These are phyloP conservation scores for Chondrilla cf. caribensis DNA, from an alignment of 37 sponge, comb jelly and placozoan species.

Conservation along the genomic window DNA sequence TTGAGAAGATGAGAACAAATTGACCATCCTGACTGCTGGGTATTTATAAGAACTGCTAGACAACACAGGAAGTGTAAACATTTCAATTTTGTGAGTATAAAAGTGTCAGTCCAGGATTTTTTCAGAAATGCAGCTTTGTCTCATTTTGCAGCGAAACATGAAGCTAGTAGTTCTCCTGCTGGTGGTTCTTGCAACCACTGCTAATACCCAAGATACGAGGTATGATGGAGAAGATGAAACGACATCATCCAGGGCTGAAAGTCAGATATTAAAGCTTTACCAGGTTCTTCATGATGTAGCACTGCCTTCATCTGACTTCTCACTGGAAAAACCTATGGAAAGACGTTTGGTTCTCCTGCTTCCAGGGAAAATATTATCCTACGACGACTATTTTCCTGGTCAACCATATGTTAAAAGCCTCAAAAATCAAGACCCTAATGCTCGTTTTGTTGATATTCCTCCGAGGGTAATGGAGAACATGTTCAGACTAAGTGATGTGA, in stretches of 20 bases:
- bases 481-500: slow-evolving; percentile 49
- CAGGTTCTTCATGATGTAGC: slow-evolving; percentile 14
- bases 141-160: neutral
- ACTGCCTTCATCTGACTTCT: slow-evolving; percentile 7
- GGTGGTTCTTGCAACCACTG: neutral
- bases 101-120: no score
- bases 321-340: neutral
- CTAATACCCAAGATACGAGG: neutral
- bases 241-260: neutral
- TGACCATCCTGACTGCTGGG: no score
- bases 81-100: no score
- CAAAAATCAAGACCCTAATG: slow-evolving; percentile 5
- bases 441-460: slow-evolving; percentile 24
- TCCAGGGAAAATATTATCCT: slow-evolving; percentile 57
- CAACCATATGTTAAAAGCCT: slow-evolving; percentile 21
- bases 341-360: slow-evolving; percentile 35
- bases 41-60: no score
- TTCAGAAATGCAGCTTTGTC: no score
- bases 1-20: neutral
- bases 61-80: no score
- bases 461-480: slow-evolving; percentile 53
- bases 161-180: neutral
- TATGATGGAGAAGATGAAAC: no score
- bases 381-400: slow-evolving; percentile 60
- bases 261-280: slow-evolving; percentile 18